phyloP scores from a whole-genome alignment of 2,888 invertebrate species.

The Lamellibrachia columna region DNA sequence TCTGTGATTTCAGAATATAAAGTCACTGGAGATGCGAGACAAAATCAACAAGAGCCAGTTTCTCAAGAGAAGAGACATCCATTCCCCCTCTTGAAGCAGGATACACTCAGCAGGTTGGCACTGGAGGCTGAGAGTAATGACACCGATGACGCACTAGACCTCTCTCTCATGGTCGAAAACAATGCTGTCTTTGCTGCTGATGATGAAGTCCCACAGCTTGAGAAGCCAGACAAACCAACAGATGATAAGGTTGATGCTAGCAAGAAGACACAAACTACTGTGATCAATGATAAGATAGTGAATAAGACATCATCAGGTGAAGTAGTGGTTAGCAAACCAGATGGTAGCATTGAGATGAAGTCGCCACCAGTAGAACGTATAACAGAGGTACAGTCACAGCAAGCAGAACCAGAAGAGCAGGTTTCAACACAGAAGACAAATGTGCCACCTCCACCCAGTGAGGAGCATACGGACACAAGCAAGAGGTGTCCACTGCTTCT shows the following conservation, averaged over 20 bases:
- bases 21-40: neutral
- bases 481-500: neutral
- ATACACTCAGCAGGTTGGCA: constrained; percentile 13
- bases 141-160: neutral
- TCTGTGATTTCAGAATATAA: neutral
- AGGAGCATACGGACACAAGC: neutral
- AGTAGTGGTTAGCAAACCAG: neutral
- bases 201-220: neutral
- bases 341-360: neutral
- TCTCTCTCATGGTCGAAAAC: neutral
- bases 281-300: neutral
- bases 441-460: neutral
- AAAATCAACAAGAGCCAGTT: neutral
- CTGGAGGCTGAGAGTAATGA: neutral
- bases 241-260: neutral
- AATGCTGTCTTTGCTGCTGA: neutral
- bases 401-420: too few relatives aligned
- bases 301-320: neutral
- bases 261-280: neutral
- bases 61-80: neutral
- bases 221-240: neutral
- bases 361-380: too few relatives aligned
- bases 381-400: too few relatives aligned
- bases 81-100: neutral
- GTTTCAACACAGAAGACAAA: too few relatives aligned